These are phyloP conservation scores for Flexamia atlantica DNA, from an alignment of 2,888 invertebrate genomes.

Conservation along the genomic window DNA sequence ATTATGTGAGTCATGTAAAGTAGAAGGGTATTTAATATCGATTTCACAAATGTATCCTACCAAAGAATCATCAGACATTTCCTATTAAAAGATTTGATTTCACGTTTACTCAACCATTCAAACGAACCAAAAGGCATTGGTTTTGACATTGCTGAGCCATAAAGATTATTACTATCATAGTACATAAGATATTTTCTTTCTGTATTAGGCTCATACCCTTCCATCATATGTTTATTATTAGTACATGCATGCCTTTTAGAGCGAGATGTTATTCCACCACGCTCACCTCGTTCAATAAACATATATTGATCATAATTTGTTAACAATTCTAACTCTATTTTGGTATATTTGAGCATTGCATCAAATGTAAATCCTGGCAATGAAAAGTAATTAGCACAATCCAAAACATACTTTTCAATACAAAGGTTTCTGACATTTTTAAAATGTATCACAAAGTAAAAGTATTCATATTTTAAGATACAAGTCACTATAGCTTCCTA, in stretches of 20 bases:
- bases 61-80: slow-evolving; percentile 22
- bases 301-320: slow-evolving; percentile 61
- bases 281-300: slow-evolving; percentile 64
- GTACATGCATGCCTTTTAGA: slow-evolving; percentile 43
- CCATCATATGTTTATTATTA: slow-evolving; percentile 47
- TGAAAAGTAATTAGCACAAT: slow-evolving; percentile 41
- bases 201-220: slow-evolving; percentile 46
- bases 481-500: slow-evolving; percentile 71
- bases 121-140: slow-evolving; percentile 54
- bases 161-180: slow-evolving; percentile 62
- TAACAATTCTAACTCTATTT: slow-evolving; percentile 62
- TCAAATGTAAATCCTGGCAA: slow-evolving; percentile 54
- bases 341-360: slow-evolving; percentile 57
- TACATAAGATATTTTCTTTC: slow-evolving; percentile 14
- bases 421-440: slow-evolving; percentile 9
- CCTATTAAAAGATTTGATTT: slow-evolving; percentile 9
- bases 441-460: slow-evolving; percentile 42
- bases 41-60: slow-evolving; percentile 63
- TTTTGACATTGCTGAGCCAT: slow-evolving; percentile 55
- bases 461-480: slow-evolving; percentile 61
- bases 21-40: slow-evolving; percentile 63
- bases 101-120: slow-evolving; percentile 54
- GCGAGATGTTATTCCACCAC: slow-evolving; percentile 59
- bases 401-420: slow-evolving; percentile 52
- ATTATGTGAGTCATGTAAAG: slow-evolving; percentile 57